Base-by-base conservation (phyloP, 2,797 vertebrate species). In the Ara ararauna region DNA sequence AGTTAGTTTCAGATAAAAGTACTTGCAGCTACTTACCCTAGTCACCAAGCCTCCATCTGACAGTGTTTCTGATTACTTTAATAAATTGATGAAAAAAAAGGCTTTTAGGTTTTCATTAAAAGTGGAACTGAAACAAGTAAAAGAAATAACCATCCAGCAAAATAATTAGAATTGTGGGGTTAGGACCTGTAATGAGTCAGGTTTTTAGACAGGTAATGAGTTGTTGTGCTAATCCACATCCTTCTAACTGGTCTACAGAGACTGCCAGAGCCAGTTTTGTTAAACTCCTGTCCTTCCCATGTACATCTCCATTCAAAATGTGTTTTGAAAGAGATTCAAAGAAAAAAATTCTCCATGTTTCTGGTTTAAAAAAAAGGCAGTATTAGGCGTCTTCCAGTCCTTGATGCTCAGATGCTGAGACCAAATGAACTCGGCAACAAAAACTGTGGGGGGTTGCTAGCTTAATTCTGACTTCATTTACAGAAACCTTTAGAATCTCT, bases 1-100 rank as follows among this genome's bases (percentile, higher is more conserved):
- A 85, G 87, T 92, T 85, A 87, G 30, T 85, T 89, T 91, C 65
- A 77, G 45, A 56, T 78, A 78, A 77, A 92, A 80, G 19, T 67
- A 89, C 29, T 87, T 85, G 60, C 29, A 87, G 51, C 14, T 94
- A 36, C 68, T 86, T 81, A 80, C 32, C 13, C 36, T 17, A 8
- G n/a, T 83, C 65, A 70, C 48, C 61, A 83, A 79, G 47, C 10
- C 58, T 83, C 38, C 19, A 18, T 34, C 56, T 87, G 64, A 76
- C 29, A 61, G 13, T 2, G 4, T 29, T 86, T 79, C 62, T 81
- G 40, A 30, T 27, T 70, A 64, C 60, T 85, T 36, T 3, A 82
- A 90, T 84, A 20, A 90, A 85, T 22, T 72, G 22, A 56, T 65
- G 9, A 54, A 65, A 53, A 82, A 29, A 73, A 62, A 36, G 3